phyloP scores from a whole-genome alignment of 2,797 vertebrate genomes.

The Hippoglossus hippoglossus region DNA sequence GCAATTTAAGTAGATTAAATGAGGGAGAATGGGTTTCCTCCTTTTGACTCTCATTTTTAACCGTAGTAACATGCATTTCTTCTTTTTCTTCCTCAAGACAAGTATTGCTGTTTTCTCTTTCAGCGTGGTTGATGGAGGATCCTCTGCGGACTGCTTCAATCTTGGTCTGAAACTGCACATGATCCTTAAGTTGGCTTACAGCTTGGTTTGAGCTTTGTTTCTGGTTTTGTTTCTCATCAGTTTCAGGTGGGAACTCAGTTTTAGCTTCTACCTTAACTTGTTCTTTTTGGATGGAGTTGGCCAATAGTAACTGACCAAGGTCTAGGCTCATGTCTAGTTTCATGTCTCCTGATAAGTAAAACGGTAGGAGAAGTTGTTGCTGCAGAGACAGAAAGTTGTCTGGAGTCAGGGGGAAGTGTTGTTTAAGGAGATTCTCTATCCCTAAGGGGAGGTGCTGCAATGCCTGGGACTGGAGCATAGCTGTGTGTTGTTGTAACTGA shows the following conservation, averaged over 20 bases:
- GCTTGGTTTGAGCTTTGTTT: conserved; percentile 63
- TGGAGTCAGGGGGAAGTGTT: conserved; percentile 92
- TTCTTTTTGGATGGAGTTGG: conserved; percentile 68
- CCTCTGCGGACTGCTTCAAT: conserved; percentile 42
- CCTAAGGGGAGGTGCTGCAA: conserved; percentile 94
- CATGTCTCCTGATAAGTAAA: conserved; percentile 97
- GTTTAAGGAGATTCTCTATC: conserved; percentile 89
- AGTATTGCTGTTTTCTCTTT: conserved; percentile 81
- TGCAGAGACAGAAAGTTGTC: conserved; percentile 93
- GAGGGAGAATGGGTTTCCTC: conserved; percentile 56
- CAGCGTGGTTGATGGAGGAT: conserved; percentile 72
- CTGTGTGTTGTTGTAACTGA: conserved; percentile 96
- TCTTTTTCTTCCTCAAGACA: conserved; percentile 78
- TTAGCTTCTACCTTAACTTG: conserved; percentile 86
- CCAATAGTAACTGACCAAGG: conserved; percentile 82
- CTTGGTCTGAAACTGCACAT: conserved; percentile 46
- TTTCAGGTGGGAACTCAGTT: conserved; percentile 75
- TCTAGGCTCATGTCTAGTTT: conserved; percentile 90
- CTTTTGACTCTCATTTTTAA: conserved; percentile 64
- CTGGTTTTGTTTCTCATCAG: conserved; percentile 79
- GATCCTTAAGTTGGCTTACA: conserved; percentile 48
- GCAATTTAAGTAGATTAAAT: conserved; percentile 76
- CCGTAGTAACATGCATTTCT: conserved; percentile 26
- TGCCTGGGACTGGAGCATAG: conserved; percentile 95
- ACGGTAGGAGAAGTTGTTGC: conserved; percentile 96